Conservation (phyloP, 2,113 vertebrate genomes). For the Halichoeres trimaculatus region DNA sequence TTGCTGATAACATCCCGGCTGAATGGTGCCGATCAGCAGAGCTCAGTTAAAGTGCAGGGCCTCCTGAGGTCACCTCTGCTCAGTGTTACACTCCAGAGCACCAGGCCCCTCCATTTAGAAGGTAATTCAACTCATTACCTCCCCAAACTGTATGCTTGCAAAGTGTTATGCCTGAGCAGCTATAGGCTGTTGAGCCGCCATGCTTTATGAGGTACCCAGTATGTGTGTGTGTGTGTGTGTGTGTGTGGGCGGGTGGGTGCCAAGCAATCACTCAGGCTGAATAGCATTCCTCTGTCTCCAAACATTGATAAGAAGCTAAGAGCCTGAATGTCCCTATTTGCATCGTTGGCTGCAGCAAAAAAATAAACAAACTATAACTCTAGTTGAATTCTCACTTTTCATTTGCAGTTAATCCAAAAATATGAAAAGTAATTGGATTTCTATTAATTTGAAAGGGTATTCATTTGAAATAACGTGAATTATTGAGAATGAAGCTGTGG, state of each 20-base stretch:
- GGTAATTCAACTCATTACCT: constrained; percentile 69
- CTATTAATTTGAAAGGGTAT: constrained; percentile 21
- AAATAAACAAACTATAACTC: constrained; percentile 31
- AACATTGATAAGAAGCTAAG: constrained; percentile 40
- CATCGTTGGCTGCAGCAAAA: constrained; percentile 23
- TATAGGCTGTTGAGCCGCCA: constrained; percentile 43
- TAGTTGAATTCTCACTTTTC: constrained; percentile 37
- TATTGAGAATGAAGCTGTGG: constrained; percentile 13
- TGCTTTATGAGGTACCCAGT: constrained; percentile 42
- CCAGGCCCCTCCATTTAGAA: constrained; percentile 64
- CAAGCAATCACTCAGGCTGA: constrained; percentile 5
- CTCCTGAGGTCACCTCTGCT: constrained; percentile 41
- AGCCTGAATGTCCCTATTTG: constrained; percentile 47
- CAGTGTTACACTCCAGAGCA: constrained; percentile 56
- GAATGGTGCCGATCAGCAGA: constrained; percentile 29
- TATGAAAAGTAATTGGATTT: constrained; percentile 42
- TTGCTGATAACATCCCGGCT: constrained; percentile 27
- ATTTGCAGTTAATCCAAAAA: constrained; percentile 55
- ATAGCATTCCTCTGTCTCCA: constrained; percentile 23
- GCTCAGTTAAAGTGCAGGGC: constrained; percentile 23
- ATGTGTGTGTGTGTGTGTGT: constrained; percentile 43
- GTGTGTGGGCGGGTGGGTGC: too few relatives aligned
- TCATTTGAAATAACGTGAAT: constrained; percentile 23
- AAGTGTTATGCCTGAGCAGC: constrained; percentile 57
- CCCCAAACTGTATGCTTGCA: constrained; percentile 48